Conservation (phyloP, 2,888 invertebrate genomes). For the Cheilosia variabilis region DNA sequence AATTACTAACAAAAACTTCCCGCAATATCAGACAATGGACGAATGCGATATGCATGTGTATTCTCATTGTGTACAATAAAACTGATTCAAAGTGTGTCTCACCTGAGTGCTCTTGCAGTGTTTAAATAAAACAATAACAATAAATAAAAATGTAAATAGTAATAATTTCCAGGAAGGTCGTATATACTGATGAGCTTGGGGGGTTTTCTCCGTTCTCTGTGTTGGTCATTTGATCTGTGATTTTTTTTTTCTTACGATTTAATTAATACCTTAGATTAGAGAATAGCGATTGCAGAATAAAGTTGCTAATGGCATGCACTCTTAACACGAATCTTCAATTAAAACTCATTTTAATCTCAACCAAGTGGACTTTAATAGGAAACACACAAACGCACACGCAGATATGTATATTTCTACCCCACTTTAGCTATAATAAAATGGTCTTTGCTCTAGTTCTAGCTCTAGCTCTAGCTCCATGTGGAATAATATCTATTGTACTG, state of each 20-base stretch:
- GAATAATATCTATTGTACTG: neutral
- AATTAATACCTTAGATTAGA: neutral
- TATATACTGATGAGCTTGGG: neutral
- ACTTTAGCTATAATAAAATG: no score
- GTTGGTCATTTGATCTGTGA: neutral
- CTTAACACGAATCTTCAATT: constrained; percentile 46
- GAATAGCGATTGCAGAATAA: no score
- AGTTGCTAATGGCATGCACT: neutral
- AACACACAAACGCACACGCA: neutral
- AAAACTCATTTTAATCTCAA: constrained; percentile 20
- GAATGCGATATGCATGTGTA: no score
- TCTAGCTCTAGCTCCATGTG: neutral
- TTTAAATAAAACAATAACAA: neutral
- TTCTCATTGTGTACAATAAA: no score
- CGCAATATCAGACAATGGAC: no score
- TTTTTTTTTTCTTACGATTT: neutral
- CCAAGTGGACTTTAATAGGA: neutral
- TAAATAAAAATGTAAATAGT: neutral
- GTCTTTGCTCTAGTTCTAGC: no score
- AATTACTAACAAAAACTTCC: no score
- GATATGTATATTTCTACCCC: no score
- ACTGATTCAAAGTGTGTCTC: neutral
- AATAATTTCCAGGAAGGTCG: neutral
- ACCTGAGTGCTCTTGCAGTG: neutral
- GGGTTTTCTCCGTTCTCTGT: neutral